phyloP scores from a whole-genome alignment of 2,113 vertebrate species.

The Scomber colias region DNA sequence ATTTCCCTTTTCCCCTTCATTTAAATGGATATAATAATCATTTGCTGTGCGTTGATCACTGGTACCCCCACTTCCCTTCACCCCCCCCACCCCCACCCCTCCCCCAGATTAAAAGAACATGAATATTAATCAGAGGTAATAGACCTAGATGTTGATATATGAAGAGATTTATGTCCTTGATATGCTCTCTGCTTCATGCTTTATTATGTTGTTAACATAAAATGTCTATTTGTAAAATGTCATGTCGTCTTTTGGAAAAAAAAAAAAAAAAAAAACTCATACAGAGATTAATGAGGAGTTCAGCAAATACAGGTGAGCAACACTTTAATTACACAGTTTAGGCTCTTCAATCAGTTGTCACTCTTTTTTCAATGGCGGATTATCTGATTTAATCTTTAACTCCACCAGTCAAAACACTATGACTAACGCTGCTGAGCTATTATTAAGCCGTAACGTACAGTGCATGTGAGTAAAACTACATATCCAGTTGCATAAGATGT shows the following conservation, averaged over 20 bases:
- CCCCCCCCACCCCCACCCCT: background rate
- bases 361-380: background rate
- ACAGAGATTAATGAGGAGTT: background rate
- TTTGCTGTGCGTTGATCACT: conserved; percentile 14
- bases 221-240: conserved; percentile 36
- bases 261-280: background rate
- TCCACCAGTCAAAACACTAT: conserved; percentile 2
- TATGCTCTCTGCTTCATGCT: conserved; percentile 18
- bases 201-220: conserved; percentile 11
- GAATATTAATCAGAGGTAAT: conserved; percentile 57
- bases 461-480: conserved; percentile 34
- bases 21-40: conserved; percentile 30
- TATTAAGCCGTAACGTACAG: conserved; percentile 10
- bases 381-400: background rate
- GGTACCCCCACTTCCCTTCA: background rate
- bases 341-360: background rate
- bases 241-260: background rate
- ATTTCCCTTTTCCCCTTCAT: background rate
- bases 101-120: conserved; percentile 31
- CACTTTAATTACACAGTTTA: background rate
- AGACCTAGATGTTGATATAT: conserved; percentile 26
- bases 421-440: conserved; percentile 4
- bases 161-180: conserved; percentile 37
- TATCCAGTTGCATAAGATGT: conserved; percentile 69
- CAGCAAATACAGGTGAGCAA: background rate